phyloP scores from a whole-genome alignment of 2,113 vertebrate species.

The Acanthochromis polyacanthus region DNA sequence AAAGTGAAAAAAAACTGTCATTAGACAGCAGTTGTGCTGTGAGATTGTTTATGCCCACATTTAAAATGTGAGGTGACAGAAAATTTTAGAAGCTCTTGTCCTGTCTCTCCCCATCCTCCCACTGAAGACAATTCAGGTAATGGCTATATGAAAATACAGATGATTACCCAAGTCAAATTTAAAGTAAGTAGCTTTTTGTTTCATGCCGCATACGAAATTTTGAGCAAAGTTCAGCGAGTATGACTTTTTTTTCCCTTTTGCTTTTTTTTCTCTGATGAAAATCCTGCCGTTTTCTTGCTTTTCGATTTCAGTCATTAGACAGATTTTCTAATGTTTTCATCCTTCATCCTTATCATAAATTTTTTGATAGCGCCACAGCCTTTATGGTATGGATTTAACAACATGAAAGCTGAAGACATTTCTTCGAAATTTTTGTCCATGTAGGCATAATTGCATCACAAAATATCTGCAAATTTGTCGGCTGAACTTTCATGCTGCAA shows the following conservation, averaged over 20 bases:
- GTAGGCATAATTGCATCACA: not conserved
- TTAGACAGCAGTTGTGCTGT: too few relatives aligned
- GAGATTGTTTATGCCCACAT: too few relatives aligned
- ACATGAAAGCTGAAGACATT: not conserved
- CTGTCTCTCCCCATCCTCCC: not conserved
- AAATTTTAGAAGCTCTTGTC: too few relatives aligned
- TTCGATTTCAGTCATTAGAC: too few relatives aligned
- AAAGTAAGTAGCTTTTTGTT: not conserved
- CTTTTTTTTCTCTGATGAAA: not conserved
- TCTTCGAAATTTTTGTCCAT: not conserved
- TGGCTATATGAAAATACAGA: not conserved
- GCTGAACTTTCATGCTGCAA: not conserved
- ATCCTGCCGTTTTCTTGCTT: not conserved
- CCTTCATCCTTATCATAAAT: slow-evolving; percentile 11
- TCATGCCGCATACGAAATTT: not conserved
- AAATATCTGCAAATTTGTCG: not conserved
- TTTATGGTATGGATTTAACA: not conserved
- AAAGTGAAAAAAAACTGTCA: too few relatives aligned
- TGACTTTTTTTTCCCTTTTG: not conserved
- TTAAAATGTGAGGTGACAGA: too few relatives aligned
- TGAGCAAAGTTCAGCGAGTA: not conserved
- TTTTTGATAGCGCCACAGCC: not conserved
- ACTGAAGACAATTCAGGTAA: not conserved
- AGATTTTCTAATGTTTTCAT: not conserved
- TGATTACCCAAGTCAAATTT: slow-evolving; percentile 5